Base-by-base conservation (phyloP, 2,888 invertebrate species). In the Anoncus sp. region DNA sequence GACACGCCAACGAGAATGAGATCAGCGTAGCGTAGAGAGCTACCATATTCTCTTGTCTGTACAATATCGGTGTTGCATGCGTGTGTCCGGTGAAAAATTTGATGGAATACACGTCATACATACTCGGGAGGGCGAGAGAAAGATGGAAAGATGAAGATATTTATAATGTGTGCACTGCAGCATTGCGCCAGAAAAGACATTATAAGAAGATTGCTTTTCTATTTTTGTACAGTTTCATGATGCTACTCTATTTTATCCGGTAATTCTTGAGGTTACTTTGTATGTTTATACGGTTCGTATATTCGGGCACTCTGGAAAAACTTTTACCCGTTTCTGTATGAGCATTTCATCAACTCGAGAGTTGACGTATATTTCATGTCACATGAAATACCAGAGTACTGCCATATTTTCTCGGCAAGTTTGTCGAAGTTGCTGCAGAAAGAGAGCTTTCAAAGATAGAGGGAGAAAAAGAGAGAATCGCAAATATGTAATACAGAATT, bases 381-480 rank as follows among this genome's bases (percentile, higher is more conserved):
- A 10, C 38, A 22, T 53, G 38, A 55, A 55, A 20, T 31, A 27
- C 45, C 53, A 40, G 20, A 55, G 18, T 81, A 49, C 80, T 62
- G 55, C 45, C 63, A 55, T 51, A 59, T 24, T 59, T 63, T 57
- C 18, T 35, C 6, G 16, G 18, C 22, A 49, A 62, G 40, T 55
- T 40, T 51, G 55, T 45, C 16, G 66, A 53, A 66, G 27, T 65
- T 27, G 14, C 12, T 47, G 18, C 16, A 31, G 2, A 49, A 47
- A 65, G 45, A 73, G 70, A 77, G 12, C 45, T 57, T 71, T 5
- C 22, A n/a, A 35, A n/a, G n/a, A n/a, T n/a, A n/a, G n/a, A n/a
- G n/a, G n/a, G n/a, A n/a, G n/a, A n/a, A n/a, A n/a, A n/a, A n/a
- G n/a, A n/a, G n/a, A n/a, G n/a, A 57, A 51, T 53, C 22, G 53